Evolutionary conservation across 2,113 vertebrate genomes (phyloP), one percentile per base, ranked within the genome.

Genomic region (Lepisosteus oculatus): DNA sequence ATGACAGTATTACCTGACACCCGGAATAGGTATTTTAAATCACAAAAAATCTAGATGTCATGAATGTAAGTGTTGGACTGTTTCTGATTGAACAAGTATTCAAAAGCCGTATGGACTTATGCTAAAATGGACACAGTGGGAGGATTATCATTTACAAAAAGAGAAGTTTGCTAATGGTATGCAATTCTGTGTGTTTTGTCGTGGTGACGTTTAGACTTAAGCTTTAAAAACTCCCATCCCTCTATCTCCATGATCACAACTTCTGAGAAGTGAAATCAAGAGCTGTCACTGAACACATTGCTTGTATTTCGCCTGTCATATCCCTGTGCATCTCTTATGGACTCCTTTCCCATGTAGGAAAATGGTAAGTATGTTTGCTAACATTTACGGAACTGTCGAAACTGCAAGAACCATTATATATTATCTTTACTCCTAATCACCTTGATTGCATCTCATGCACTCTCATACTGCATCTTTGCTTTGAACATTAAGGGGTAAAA

Each of bases 201-300:
- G 66, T 67, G 67, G 47, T 86, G 83, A 87, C 76, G 78, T 83
- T 81, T 76, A 72, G 74, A 75, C 76, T 59, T 59, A 13, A 11
- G 11, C 87, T 91, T 90, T 89, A 85, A 89, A 91, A 87, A 61
- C 72, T 68, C 77, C 66, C 0, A 71, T 70, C 76, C 77, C 75
- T 78, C 79, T 63, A 69, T 71, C 72, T 72, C 55, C 65, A 71
- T 63, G 29, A 71, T 67, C n/a, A 68, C 73, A 82, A 17, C 77
- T 74, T 75, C 69, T 75, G 66, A 47, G 55, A 64, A 73, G 59
- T 41, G 78, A 84, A 80, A 80, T 69, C 75, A 79, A 75, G 72
- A 71, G 74, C 75, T 54, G 72, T 76, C 43, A 3, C 9, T 45
- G 57, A 72, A 13, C 82, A 86, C 83, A 86, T 81, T 76, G 79